phyloP scores from a whole-genome alignment of 2,888 invertebrate genomes.

The Deroplatys truncata region DNA sequence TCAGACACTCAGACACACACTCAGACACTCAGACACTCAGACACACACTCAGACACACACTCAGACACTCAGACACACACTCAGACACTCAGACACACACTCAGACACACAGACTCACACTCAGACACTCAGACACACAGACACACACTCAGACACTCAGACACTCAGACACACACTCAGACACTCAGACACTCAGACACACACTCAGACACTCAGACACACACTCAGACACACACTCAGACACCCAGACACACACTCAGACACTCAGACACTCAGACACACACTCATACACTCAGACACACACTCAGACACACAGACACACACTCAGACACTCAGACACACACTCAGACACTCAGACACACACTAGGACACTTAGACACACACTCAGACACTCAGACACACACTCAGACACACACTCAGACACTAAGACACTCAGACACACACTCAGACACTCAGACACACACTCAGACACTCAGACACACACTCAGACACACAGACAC shows the following conservation, averaged over 20 bases:
- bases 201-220: neutral
- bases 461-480: neutral
- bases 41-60: neutral
- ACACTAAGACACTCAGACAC: too few relatives aligned
- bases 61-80: neutral
- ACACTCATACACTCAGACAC: neutral
- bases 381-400: neutral
- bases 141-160: neutral
- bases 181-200: neutral
- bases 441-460: neutral
- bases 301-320: neutral
- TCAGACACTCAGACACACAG: neutral
- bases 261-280: too few relatives aligned
- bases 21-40: neutral
- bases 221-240: neutral
- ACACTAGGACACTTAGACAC: neutral
- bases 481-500: neutral
- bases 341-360: neutral
- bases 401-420: neutral
- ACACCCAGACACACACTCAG: too few relatives aligned
- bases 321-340: neutral
- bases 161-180: neutral
- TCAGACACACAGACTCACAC: neutral
- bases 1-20: neutral
- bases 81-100: neutral